phyloP scores from a whole-genome alignment of 1,140 invertebrate species.

The Armadillidium nasatum region DNA sequence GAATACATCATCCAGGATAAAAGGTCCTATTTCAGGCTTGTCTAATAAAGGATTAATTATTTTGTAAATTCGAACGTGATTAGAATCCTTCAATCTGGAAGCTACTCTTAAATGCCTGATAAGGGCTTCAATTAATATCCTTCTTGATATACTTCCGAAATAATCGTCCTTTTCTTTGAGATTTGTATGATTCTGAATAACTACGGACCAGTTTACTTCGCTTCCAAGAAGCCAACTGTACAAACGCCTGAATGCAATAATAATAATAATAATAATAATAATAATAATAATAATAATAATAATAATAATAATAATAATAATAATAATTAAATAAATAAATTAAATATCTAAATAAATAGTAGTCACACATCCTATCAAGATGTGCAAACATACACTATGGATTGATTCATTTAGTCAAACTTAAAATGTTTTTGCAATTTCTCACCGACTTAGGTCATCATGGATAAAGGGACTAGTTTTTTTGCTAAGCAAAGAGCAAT shows the following conservation, averaged over 20 bases:
- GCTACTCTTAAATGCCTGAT: conserved; percentile 50
- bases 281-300: conserved; percentile 18
- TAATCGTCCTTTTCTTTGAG: conserved; percentile 54
- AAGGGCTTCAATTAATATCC: conserved; percentile 54
- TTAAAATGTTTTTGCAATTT: too few species aligned
- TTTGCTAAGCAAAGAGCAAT: too few species aligned
- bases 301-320: conserved; percentile 22
- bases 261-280: conserved; percentile 17
- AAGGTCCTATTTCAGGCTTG: conserved; percentile 79
- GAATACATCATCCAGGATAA: conserved; percentile 78
- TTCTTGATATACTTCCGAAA: conserved; percentile 69
- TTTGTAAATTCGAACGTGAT: conserved; percentile 74
- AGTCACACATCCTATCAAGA: too few species aligned
- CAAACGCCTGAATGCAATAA: conserved; percentile 58
- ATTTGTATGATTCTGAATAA: too few species aligned
- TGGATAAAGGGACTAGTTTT: too few species aligned
- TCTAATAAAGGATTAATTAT: conserved; percentile 82
- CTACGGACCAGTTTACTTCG: conserved; percentile 53
- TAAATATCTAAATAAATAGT: too few species aligned
- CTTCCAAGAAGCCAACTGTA: conserved; percentile 77
- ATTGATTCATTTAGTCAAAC: too few species aligned
- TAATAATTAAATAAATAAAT: conserved; percentile 7
- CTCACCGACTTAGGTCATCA: too few species aligned
- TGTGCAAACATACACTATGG: too few species aligned
- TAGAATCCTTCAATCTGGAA: conserved; percentile 47